A percentile compares a stretch with the other conserved stretches of the same genome.
Conservation (phyloP, 2,888 invertebrate species). For the Alloplasta piceator region DNA sequence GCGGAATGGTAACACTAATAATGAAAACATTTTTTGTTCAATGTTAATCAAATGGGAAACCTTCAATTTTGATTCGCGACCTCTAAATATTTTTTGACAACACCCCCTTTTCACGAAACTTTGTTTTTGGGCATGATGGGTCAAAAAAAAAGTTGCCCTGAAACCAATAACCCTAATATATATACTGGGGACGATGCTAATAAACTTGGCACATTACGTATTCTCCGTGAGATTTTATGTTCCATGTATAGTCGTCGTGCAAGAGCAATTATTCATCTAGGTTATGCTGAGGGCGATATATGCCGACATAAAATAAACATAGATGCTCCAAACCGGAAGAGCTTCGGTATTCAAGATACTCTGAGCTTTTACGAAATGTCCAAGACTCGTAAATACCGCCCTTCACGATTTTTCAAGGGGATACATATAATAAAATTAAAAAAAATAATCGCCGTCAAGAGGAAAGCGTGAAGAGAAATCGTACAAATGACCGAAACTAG, state of each 20-base stretch:
- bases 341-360: slow-evolving; percentile 34
- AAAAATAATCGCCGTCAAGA: slow-evolving; percentile 30
- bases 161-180: no score
- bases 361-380: slow-evolving; percentile 41
- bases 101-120: no score
- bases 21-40: no score
- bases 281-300: slow-evolving; percentile 19
- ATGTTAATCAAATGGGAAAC: no score
- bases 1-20: no score
- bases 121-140: no score
- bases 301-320: neutral
- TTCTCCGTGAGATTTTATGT: slow-evolving; percentile 59
- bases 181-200: slow-evolving; percentile 52
- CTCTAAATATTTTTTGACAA: no score
- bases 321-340: slow-evolving; percentile 25
- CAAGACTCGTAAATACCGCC: neutral
- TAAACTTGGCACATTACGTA: slow-evolving; percentile 64
- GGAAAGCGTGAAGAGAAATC: neutral
- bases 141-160: no score
- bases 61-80: no score
- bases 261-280: slow-evolving; percentile 56
- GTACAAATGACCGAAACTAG: slow-evolving; percentile 17
- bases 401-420: neutral
- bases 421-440: neutral
- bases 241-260: slow-evolving; percentile 32